Conservation (phyloP, 2,113 vertebrate species). For the Alligator mississippiensis region DNA sequence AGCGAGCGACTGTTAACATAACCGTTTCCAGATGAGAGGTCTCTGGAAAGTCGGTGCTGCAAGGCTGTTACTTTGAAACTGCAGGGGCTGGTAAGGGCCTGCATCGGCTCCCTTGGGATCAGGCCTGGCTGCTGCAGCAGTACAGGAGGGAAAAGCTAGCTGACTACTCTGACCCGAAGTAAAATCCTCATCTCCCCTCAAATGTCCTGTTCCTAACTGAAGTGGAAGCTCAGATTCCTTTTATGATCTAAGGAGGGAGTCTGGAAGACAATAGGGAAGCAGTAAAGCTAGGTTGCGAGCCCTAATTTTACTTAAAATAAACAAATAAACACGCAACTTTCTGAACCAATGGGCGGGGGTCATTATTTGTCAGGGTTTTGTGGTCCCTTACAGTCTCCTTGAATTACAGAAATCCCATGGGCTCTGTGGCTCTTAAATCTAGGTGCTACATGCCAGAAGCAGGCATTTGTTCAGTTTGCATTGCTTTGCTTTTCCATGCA, state of each 20-base stretch:
- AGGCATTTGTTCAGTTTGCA: background rate
- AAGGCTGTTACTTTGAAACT: background rate
- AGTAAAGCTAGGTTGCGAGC: background rate
- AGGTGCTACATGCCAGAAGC: background rate
- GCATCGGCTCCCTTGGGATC: background rate
- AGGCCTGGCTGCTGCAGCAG: background rate
- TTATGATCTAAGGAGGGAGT: too few relatives aligned
- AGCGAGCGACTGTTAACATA: slow-evolving; percentile 29
- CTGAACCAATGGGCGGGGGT: background rate
- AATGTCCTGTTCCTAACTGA: too few relatives aligned
- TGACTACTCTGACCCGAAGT: background rate
- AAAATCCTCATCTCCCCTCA: background rate
- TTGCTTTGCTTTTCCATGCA: background rate
- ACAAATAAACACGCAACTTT: background rate
- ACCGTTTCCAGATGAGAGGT: slow-evolving; percentile 62
- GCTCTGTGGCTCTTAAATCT: background rate
- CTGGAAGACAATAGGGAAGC: too few relatives aligned
- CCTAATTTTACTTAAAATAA: background rate
- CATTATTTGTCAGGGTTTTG: background rate
- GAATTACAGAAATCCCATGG: too few relatives aligned
- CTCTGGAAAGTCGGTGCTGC: background rate
- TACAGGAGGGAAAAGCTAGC: background rate
- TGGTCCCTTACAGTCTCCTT: background rate
- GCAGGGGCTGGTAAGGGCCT: background rate
- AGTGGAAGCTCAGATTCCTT: too few relatives aligned